phyloP scores from a whole-genome alignment of 1,140 invertebrate genomes.

The Drosophila malerkotliana region DNA sequence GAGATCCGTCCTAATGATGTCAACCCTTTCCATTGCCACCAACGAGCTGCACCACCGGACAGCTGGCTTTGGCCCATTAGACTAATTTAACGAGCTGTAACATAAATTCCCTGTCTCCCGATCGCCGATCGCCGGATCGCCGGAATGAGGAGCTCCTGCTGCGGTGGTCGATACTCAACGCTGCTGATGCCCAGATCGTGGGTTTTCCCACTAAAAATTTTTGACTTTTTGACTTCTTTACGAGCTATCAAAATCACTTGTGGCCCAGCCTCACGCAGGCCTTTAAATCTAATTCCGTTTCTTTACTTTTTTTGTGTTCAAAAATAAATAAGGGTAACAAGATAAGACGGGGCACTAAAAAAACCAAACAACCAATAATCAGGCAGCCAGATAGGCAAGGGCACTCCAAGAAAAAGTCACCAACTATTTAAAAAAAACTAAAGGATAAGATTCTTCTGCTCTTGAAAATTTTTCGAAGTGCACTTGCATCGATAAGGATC shows the following conservation, averaged over 20 bases:
- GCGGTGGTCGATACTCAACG: constrained; percentile 55
- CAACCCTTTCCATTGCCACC: constrained; percentile 35
- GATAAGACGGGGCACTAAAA: constrained; percentile 67
- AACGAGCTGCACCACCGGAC: constrained; percentile 26
- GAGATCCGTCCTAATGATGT: constrained; percentile 60
- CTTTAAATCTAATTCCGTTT: constrained; percentile 80
- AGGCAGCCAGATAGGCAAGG: constrained; percentile 30
- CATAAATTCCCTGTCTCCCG: constrained; percentile 69
- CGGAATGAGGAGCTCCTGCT: constrained; percentile 58
- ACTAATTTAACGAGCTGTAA: constrained; percentile 80
- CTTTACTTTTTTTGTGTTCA: constrained; percentile 10
- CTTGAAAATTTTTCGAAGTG: constrained; percentile 15
- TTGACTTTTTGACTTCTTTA: constrained; percentile 76
- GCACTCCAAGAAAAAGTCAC: constrained; percentile 4
- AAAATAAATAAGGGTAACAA: constrained; percentile 74
- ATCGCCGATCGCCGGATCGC: constrained; percentile 11
- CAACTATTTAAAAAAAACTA: not conserved
- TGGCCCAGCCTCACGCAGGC: constrained; percentile 50
- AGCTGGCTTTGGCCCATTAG: constrained; percentile 66
- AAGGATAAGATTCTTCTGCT: not conserved
- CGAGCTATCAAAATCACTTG: constrained; percentile 81
- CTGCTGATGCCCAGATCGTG: constrained; percentile 24
- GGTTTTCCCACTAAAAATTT: constrained; percentile 58
- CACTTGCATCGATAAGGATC: constrained; percentile 52
- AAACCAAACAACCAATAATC: constrained; percentile 42